Evolutionary conservation across 2,888 invertebrate genomes (phyloP), one percentile per base, ranked within the genome.

Genomic region (Carcina quercana): DNA sequence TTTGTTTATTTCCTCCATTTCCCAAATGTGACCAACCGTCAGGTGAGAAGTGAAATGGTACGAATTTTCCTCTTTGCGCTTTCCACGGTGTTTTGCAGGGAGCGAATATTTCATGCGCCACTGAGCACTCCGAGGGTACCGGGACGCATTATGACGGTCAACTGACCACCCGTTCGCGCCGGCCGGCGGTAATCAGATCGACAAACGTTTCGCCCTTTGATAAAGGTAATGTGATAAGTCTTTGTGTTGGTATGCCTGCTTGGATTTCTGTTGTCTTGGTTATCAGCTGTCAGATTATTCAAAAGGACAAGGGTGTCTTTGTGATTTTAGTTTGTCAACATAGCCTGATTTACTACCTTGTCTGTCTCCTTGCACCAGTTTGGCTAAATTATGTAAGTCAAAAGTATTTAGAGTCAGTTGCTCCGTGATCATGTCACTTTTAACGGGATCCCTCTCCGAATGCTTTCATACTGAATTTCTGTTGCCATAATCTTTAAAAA

Each of bases 91-190:
- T 53, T 25, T 28, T 11, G 15, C 11, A 21, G 22, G 28, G 28
- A 53, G 53, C 58, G 59, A 74, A 80, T 82, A 80, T 84, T 83
- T 82, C 75, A 84, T 78, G 84, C 84, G 59, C 69, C 82, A 69
- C 50, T 75, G 80, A 52, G 41, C 71, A 53, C 63, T 68, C 66
- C 59, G 66, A 59, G 53, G 65, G 71, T 50, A 48, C 24, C 24
- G 24, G 12, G 53, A 55, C 60, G 63, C 75, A 83, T 85, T 83
- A 85, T 82, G 60, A 79, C 82, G 83, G 85, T 80, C 84, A 85
- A 75, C 70, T 82, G 82, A 56, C 64, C 73, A 74, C 68, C 65
- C 60, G 52, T 32, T 52, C 49, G 56, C 56, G 55, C 50, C 42
- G 44, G 45, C 53, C 74, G 12, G 20, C 13, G 4, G 20, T 31